Percentiles rank a stretch among this genome's conserved stretches.
Evolutionary conservation across 1,140 invertebrate species (phyloP).

Genomic region (Polypedilum vanderplanki): DNA sequence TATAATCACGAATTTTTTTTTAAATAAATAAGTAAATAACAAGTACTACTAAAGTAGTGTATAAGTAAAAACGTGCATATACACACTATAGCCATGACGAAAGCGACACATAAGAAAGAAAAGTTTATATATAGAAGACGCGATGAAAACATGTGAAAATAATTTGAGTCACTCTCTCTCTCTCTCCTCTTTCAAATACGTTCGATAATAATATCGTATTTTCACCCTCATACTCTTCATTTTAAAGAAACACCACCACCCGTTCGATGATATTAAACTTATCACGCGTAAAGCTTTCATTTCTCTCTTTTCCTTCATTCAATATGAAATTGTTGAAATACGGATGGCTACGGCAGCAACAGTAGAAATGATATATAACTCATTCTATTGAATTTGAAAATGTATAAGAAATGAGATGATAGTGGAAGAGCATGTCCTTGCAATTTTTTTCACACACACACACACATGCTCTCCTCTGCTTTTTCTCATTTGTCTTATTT

Average conservation of each 20-base stretch:
- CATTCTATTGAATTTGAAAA: too few species aligned
- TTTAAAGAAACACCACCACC: background rate
- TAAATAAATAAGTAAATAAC: background rate
- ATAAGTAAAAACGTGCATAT: background rate
- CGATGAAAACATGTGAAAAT: conserved; percentile 4
- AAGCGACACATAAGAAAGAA: background rate
- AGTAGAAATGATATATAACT: too few species aligned
- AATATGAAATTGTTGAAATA: too few species aligned
- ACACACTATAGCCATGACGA: background rate
- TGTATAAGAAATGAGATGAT: background rate
- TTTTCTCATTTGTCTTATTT: background rate
- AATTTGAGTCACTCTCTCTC: background rate
- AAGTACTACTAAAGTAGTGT: background rate
- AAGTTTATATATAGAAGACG: background rate
- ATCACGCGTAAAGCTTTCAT: conserved; percentile 11
- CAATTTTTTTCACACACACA: background rate
- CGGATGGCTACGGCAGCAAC: too few species aligned
- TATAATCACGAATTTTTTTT: background rate
- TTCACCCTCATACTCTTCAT: background rate
- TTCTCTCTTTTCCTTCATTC: background rate
- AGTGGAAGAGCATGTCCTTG: background rate
- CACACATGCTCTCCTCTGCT: background rate
- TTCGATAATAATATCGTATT: background rate
- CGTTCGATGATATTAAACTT: background rate
- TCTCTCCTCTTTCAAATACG: background rate